phyloP scores from a whole-genome alignment of 2,797 vertebrate species.

The Peromyscus nudipes region DNA sequence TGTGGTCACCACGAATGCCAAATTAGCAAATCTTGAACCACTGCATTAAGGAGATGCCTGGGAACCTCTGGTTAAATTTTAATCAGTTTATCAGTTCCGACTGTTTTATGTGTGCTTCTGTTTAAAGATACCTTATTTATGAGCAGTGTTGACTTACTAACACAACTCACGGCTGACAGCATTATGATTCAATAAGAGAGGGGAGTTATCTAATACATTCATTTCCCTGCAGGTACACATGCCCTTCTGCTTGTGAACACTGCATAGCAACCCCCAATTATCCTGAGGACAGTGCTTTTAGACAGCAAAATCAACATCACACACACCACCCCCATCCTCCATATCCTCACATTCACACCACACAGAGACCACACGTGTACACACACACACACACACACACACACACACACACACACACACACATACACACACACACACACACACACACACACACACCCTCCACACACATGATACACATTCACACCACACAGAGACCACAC shows the following conservation, averaged over 20 bases:
- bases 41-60: background rate
- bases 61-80: constrained; percentile 10
- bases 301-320: background rate
- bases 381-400: background rate
- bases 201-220: background rate
- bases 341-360: no score
- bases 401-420: background rate
- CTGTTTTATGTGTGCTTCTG: constrained; percentile 22
- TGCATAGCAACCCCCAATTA: background rate
- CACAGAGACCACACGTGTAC: no score
- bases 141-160: background rate
- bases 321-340: no score
- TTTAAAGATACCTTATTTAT: constrained; percentile 21
- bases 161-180: background rate
- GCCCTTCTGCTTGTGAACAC: background rate
- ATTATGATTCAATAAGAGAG: background rate
- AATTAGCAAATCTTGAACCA: background rate
- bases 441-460: background rate
- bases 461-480: no score
- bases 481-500: no score
- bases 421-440: no score
- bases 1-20: background rate
- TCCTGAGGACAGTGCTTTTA: background rate
- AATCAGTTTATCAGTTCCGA: background rate
- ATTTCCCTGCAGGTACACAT: background rate